Evolutionary conservation across 2,888 invertebrate genomes (phyloP).

Genomic region (Drosophila leonis): DNA sequence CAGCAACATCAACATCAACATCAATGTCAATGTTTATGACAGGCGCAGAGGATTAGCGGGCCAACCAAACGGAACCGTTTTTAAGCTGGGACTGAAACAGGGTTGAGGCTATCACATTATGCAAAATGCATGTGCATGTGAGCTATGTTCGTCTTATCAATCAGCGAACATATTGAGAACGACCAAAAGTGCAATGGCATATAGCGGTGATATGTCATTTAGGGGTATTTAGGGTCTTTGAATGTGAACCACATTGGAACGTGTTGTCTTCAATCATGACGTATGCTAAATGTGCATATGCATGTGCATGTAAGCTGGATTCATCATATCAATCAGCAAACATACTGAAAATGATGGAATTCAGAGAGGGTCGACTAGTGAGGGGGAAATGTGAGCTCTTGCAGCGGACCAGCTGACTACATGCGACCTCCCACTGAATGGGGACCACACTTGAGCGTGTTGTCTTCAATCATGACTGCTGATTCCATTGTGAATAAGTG

Average conservation of each 20-base stretch:
- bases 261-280: background rate
- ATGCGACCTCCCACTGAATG: constrained; percentile 66
- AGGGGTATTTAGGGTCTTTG: background rate
- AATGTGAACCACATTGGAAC: background rate
- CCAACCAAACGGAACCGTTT: constrained; percentile 70
- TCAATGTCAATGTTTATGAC: constrained; percentile 81
- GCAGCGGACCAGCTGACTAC: constrained; percentile 40
- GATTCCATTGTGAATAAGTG: constrained; percentile 56
- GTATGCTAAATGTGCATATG: background rate
- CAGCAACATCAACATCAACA: constrained; percentile 65
- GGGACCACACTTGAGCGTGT: constrained; percentile 66
- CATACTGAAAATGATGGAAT: constrained; percentile 4
- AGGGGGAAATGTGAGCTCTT: background rate
- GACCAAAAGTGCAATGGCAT: constrained; percentile 63
- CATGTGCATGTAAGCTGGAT: background rate
- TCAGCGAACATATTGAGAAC: constrained; percentile 68
- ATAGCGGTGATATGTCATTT: background rate
- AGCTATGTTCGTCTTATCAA: constrained; percentile 57
- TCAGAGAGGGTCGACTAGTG: background rate
- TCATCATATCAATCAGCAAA: constrained; percentile 6
- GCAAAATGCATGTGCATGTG: constrained; percentile 50
- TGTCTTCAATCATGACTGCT: constrained; percentile 56
- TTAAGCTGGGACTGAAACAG: constrained; percentile 4
- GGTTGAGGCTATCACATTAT: constrained; percentile 44
- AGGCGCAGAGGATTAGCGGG: constrained; percentile 78